Evolutionary conservation across 2,113 vertebrate species (phyloP), one percentile per base, ranked within the genome.

Genomic region (Dicrurus megarhynchus): DNA sequence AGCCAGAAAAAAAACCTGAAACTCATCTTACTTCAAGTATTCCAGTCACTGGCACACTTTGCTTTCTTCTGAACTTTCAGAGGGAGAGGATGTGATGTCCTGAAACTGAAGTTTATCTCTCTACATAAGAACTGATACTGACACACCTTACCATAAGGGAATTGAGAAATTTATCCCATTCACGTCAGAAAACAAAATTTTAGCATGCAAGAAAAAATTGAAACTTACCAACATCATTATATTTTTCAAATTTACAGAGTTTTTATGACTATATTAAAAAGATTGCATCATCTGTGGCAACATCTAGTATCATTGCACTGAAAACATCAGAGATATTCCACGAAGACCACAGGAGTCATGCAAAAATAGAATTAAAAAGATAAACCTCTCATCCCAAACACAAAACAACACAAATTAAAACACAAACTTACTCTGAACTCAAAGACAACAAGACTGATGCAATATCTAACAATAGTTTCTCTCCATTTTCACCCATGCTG

Each of bases 381-480:
- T 23, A 59, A 57, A 15, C 8, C 33, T 8, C 22, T 49, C 32
- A 53, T 80, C 37, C 16, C 67, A 87, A 95, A 84, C 16, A 56
- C 12, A 28, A 83, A 67, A 84, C 6, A 46, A 74, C 1, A 85
- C 32, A 32, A 15, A 67, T 23, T 8, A 79, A 64, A 89, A 71
- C 14, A 53, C n/a, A 84, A 64, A 79, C 97, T 98, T 97, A 99
- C 99, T 98, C 98, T 94, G 98, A 97, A 92, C 98, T 99, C 67
- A 99, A 95, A n/a, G 94, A 98, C 95, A 99, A 97, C 78, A 99
- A 97, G 18, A 98, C 98, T 19, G 88, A 96, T 23, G 97, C 98
- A 4, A 98, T 98, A 90, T 99, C 93, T 78, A 99, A 32, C 11
- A 99, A 97, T 0, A 99, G 97, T 46, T 97, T 93, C 90, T 99